Conservation (phyloP, 2,888 invertebrate genomes). For the Dysmachus trigonus region DNA sequence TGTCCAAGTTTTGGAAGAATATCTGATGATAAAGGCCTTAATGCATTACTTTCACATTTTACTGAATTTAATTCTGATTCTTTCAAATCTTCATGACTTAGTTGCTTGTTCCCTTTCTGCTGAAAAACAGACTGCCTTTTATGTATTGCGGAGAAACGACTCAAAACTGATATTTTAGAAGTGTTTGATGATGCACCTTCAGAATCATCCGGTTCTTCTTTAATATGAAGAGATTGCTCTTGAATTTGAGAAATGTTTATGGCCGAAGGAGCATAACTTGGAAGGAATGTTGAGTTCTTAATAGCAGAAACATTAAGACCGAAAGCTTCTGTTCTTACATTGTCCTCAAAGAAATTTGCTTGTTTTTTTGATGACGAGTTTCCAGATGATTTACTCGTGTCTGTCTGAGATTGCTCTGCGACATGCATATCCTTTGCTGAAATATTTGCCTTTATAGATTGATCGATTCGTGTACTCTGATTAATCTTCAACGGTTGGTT, state of each 20-base stretch:
- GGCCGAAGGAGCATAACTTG: slow-evolving; percentile 47
- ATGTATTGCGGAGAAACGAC: slow-evolving; percentile 38
- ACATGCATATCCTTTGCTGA: not conserved
- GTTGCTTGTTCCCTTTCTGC: not conserved
- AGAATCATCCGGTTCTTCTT: slow-evolving; percentile 45
- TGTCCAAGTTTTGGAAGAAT: not conserved
- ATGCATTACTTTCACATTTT: not conserved
- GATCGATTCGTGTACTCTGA: not conserved
- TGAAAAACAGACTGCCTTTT: slow-evolving; percentile 6
- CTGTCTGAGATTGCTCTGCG: not conserved
- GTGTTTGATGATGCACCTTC: not conserved
- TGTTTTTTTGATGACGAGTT: not conserved
- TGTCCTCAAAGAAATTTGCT: slow-evolving; percentile 55
- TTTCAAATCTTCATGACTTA: not conserved
- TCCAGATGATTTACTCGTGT: not conserved
- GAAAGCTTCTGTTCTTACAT: slow-evolving; percentile 60
- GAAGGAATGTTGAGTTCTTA: slow-evolving; percentile 59
- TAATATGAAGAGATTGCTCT: slow-evolving; percentile 53
- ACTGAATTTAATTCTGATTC: not conserved
- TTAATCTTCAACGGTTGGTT: not conserved
- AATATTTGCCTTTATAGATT: not conserved
- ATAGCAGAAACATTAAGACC: slow-evolving; percentile 58
- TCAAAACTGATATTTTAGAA: slow-evolving; percentile 30
- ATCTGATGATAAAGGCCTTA: not conserved
- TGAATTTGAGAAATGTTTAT: slow-evolving; percentile 46